These are phyloP conservation scores for Euphydryas editha DNA, from an alignment of 2,888 invertebrate genomes.

Conservation along the genomic window DNA sequence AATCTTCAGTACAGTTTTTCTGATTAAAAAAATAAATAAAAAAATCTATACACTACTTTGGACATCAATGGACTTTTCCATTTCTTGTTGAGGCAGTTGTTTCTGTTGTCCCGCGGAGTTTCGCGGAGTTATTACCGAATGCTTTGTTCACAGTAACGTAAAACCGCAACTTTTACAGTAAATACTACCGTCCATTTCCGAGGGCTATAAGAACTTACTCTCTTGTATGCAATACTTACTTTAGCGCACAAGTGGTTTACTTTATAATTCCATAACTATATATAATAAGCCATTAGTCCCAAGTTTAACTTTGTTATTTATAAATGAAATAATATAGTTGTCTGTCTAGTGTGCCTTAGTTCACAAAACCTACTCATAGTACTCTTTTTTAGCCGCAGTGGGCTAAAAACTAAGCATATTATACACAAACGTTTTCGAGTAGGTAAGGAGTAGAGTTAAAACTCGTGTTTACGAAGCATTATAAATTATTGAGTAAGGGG, in stretches of 20 bases:
- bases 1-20: constrained; percentile 12
- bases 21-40: constrained; percentile 34
- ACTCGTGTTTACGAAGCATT: too few relatives aligned
- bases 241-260: background rate
- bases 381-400: too few relatives aligned
- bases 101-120: constrained; percentile 29
- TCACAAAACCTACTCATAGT: too few relatives aligned
- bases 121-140: constrained; percentile 38
- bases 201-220: background rate
- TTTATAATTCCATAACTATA: background rate
- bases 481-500: too few relatives aligned
- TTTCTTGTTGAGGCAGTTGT: constrained; percentile 28
- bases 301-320: background rate
- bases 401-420: too few relatives aligned
- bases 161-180: constrained; percentile 39
- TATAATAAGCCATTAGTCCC: background rate
- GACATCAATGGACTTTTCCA: constrained; percentile 65
- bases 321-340: background rate
- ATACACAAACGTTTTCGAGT: too few relatives aligned
- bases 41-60: constrained; percentile 61
- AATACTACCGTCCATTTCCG: constrained; percentile 30
- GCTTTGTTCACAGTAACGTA: constrained; percentile 39
- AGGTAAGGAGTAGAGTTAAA: too few relatives aligned
- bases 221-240: background rate
- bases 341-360: too few relatives aligned